Base-by-base conservation (phyloP, 2,797 vertebrate genomes). In the Numenius phaeopus region DNA sequence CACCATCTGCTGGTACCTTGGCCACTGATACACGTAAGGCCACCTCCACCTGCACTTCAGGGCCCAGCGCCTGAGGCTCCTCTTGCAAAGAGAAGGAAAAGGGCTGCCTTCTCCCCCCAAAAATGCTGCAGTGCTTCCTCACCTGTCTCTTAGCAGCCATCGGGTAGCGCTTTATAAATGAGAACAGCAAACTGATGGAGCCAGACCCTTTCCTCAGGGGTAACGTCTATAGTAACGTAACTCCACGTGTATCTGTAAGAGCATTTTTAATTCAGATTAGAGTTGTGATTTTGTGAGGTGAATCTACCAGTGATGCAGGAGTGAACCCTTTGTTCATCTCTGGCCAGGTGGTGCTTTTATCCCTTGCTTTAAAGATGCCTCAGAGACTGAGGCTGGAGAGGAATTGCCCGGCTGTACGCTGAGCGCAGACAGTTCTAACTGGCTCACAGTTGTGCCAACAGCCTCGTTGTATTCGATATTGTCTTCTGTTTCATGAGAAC, bases 1-100 rank as follows among this genome's bases (percentile, higher is more conserved):
- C 97, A 78, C 96, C 97, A 96, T 65, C 96, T 97, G 82, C 18
- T 78, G 97, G 97, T 16, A 17, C 87, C 70, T 5, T 3, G 77
- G 70, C 70, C 88, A 9, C 7, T 6, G 58, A 29, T 75, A 79
- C 47, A 8, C 8, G 13, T 0, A 7, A 2, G 0, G 32, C 32
- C 87, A 46, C 66, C 71, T 77, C 58, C 71, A 62, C 78, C 82
- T 24, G 80, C 40, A 2, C 39, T 5, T 4, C 19, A 40, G 39
- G 34, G 42, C 49, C 11, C 46, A n/a, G 37, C 1, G 1, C 65
- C 37, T 10, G 21, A 7, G 69, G 23, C 22, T 47, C 8, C 58
- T 29, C 27, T 17, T 9, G 6, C 5, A 2, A 11, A 14, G 11
- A 39, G 42, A 34, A 34, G 55, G 5, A 15, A 29, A 14, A 14